phyloP scores from a whole-genome alignment of 2,113 vertebrate species.

The Tenebrosternarchus preto region DNA sequence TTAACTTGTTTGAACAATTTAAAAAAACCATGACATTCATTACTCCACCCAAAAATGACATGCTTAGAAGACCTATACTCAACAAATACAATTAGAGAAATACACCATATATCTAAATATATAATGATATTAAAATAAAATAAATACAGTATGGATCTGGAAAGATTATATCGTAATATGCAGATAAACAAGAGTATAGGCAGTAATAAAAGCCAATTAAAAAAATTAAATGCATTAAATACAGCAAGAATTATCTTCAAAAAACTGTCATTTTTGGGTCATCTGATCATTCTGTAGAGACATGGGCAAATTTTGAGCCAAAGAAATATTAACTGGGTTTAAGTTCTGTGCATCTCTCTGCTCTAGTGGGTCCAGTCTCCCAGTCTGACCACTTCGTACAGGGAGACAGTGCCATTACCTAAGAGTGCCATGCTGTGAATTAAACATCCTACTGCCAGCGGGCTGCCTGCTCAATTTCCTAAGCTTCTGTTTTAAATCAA shows the following conservation, averaged over 20 bases:
- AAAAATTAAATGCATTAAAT: neutral
- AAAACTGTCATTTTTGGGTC: constrained; percentile 71
- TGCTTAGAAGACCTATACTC: constrained; percentile 5
- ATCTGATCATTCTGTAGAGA: constrained; percentile 29
- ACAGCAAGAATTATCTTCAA: constrained; percentile 15
- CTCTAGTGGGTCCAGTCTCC: constrained; percentile 62
- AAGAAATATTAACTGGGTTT: constrained; percentile 39
- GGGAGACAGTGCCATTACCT: constrained; percentile 63
- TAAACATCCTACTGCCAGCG: constrained; percentile 68
- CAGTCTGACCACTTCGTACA: constrained; percentile 68
- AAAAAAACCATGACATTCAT: constrained; percentile 46
- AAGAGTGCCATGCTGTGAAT: constrained; percentile 70
- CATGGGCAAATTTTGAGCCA: constrained; percentile 39
- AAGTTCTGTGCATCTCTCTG: constrained; percentile 46
- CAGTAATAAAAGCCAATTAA: constrained; percentile 3
- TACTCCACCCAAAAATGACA: constrained; percentile 57
- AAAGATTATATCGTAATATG: neutral
- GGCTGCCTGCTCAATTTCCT: constrained; percentile 72
- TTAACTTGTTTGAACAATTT: constrained; percentile 51
- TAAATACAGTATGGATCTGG: neutral
- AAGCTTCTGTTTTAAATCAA: constrained; percentile 71
- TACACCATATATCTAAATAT: neutral
- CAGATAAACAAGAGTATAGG: neutral
- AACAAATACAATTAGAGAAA: neutral
- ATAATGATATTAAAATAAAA: neutral